These are phyloP conservation scores for Apamea monoglypha DNA, from an alignment of 2,888 invertebrate species.

Conservation along the genomic window DNA sequence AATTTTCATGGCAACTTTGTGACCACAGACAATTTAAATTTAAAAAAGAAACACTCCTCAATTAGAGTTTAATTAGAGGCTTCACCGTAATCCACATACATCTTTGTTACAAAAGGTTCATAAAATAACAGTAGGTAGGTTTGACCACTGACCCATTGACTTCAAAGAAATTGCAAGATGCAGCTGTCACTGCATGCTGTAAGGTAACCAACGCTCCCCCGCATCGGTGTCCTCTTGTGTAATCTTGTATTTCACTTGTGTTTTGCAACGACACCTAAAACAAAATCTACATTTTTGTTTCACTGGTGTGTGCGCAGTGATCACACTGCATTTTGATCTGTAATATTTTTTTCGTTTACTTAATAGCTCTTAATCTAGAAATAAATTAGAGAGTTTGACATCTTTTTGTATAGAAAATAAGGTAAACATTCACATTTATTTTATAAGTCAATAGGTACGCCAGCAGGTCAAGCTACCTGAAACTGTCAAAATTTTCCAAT, in stretches of 20 bases:
- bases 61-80: background rate
- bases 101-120: background rate
- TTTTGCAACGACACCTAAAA: constrained; percentile 70
- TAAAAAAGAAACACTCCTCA: background rate
- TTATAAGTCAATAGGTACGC: background rate
- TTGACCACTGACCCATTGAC: constrained; percentile 55
- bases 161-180: constrained; percentile 61
- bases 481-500: no score
- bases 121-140: background rate
- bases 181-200: constrained; percentile 68
- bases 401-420: background rate
- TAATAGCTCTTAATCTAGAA: background rate
- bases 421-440: background rate
- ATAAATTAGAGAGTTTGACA: background rate
- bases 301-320: background rate
- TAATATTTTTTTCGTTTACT: background rate
- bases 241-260: constrained; percentile 16
- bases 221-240: constrained; percentile 65
- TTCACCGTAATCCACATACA: background rate
- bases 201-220: constrained; percentile 70
- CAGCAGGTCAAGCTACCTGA: no score
- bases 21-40: background rate
- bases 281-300: background rate
- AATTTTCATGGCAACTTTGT: background rate
- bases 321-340: background rate